These are phyloP conservation scores for Macroglossus sobrinus DNA, from an alignment of 2,113 vertebrate genomes.

Conservation along the genomic window DNA sequence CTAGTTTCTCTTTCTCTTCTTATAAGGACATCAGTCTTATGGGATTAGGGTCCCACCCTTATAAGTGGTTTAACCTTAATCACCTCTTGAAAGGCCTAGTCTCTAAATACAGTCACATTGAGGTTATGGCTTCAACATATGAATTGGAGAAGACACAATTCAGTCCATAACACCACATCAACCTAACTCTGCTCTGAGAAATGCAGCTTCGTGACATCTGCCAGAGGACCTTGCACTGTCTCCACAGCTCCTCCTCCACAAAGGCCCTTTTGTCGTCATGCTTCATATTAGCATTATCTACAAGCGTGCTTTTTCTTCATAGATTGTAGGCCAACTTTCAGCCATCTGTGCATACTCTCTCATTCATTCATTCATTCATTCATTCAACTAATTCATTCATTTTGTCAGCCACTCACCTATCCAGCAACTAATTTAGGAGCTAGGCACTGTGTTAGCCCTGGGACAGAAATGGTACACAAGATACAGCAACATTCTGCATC, in stretches of 20 bases:
- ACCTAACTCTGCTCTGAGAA: background rate
- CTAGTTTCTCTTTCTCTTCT: background rate
- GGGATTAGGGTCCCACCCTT: background rate
- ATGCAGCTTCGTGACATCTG: background rate
- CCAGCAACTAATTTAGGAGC: background rate
- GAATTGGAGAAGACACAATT: background rate
- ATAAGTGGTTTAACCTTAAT: background rate
- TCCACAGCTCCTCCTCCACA: background rate
- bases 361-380: too few relatives aligned
- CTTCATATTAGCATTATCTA: fast-evolving
- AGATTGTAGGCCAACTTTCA: background rate
- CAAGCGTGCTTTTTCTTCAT: background rate
- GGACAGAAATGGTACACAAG: background rate
- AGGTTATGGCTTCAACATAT: background rate
- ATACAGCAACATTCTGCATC: background rate
- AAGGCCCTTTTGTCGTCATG: background rate
- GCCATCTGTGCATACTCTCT: background rate
- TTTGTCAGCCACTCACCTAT: background rate
- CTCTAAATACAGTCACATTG: background rate
- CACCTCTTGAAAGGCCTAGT: background rate
- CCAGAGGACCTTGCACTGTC: background rate
- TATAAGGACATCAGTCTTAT: background rate
- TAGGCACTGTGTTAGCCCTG: background rate
- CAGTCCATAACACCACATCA: background rate
- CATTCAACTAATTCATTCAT: background rate